Conservation (phyloP, 2,888 invertebrate genomes). For the Neocrepidodera transversa region DNA sequence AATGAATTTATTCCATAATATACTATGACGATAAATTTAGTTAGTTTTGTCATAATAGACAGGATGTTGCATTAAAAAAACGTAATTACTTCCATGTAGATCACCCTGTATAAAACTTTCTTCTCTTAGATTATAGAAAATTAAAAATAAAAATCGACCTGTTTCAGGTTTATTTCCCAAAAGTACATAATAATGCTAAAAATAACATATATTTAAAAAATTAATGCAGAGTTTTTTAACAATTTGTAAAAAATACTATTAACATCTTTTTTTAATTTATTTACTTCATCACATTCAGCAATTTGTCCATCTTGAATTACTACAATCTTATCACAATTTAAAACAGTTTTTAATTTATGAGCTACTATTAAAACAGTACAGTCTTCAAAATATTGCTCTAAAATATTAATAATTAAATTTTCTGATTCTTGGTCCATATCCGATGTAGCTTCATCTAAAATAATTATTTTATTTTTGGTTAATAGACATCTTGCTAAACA, state of each 20-base stretch:
- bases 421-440: slow-evolving; percentile 85
- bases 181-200: too few species aligned
- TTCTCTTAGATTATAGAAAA: too few species aligned
- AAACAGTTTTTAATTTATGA: slow-evolving; percentile 82
- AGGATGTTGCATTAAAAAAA: too few species aligned
- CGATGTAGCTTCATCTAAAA: slow-evolving; percentile 78
- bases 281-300: slow-evolving; percentile 80
- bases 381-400: slow-evolving; percentile 73
- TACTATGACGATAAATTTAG: too few species aligned
- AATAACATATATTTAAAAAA: too few species aligned
- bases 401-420: slow-evolving; percentile 76
- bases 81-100: too few species aligned
- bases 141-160: too few species aligned
- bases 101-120: too few species aligned
- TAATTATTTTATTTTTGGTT: slow-evolving; percentile 57
- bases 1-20: too few species aligned
- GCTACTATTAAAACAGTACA: slow-evolving; percentile 87
- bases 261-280: slow-evolving; percentile 66
- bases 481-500: slow-evolving; percentile 71
- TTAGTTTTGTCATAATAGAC: too few species aligned
- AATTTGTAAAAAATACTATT: slow-evolving; percentile 70
- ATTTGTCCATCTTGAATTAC: slow-evolving; percentile 81
- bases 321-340: slow-evolving; percentile 83
- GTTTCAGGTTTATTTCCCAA: too few species aligned
- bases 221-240: slow-evolving; percentile 63